Percentiles rank a stretch among this genome's conserved stretches.
Conservation (phyloP, 2,888 invertebrate genomes). For the Torymus tubicola region DNA sequence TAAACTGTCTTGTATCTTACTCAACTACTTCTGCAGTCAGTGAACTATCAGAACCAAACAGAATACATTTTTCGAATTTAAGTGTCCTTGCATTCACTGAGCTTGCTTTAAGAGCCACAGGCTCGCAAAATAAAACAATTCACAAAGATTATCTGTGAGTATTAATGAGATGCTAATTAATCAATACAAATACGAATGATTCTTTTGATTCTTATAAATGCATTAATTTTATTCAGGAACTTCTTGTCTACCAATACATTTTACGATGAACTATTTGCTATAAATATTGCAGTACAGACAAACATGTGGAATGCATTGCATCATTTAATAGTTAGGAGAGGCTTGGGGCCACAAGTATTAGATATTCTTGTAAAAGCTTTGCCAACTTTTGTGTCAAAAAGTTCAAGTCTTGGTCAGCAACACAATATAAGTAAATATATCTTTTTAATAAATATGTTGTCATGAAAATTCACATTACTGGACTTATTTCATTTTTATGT, state of each 20-base stretch:
- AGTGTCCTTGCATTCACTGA: slow-evolving; percentile 83
- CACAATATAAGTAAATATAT: slow-evolving; percentile 52
- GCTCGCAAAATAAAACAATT: slow-evolving; percentile 74
- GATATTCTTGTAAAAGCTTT: slow-evolving; percentile 78
- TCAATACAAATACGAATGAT: not conserved
- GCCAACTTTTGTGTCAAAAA: slow-evolving; percentile 51
- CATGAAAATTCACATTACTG: not conserved
- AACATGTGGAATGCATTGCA: slow-evolving; percentile 81
- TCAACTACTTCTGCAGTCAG: slow-evolving; percentile 77
- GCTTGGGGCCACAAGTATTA: slow-evolving; percentile 79
- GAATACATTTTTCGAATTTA: slow-evolving; percentile 82
- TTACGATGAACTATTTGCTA: slow-evolving; percentile 82
- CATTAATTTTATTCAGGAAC: slow-evolving; percentile 73
- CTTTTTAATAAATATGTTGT: not conserved
- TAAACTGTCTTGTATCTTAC: slow-evolving; percentile 80
- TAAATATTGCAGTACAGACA: slow-evolving; percentile 81
- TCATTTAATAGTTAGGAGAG: slow-evolving; percentile 78
- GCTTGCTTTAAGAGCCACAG: slow-evolving; percentile 75
- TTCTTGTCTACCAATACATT: slow-evolving; percentile 81
- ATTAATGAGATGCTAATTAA: slow-evolving; percentile 8
- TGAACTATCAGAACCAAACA: slow-evolving; percentile 80
- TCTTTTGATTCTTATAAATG: not conserved
- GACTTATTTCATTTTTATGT: slow-evolving; percentile 29
- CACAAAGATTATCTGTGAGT: slow-evolving; percentile 78
- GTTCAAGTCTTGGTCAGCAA: slow-evolving; percentile 33